A percentile compares a stretch with the other conserved stretches of the same genome.
phyloP scores from a whole-genome alignment of 2,888 invertebrate genomes.

The Drosophila parthenogenetica region DNA sequence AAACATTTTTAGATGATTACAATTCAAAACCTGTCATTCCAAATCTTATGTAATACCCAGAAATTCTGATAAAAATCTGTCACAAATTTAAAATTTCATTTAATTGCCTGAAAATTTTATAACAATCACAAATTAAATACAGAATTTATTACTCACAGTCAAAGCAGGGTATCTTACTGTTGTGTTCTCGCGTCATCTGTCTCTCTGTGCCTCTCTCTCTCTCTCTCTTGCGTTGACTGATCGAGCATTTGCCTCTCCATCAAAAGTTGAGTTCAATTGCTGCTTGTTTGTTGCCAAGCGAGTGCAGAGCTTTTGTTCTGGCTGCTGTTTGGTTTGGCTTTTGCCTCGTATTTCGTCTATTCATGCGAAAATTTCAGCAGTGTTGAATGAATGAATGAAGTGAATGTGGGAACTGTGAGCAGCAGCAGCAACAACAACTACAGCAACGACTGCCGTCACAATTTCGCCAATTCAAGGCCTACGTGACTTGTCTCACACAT shows the following conservation, averaged over 20 bases:
- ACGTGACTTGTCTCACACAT: conserved; percentile 77
- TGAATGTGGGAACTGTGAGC: conserved; percentile 52
- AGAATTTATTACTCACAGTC: too few relatives aligned
- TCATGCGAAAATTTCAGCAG: conserved; percentile 64
- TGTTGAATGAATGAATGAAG: conserved; percentile 61
- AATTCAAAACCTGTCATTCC: too few relatives aligned
- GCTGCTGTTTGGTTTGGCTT: conserved; percentile 55
- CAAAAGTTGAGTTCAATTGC: conserved; percentile 12
- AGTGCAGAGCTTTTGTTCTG: conserved; percentile 38
- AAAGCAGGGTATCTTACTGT: not conserved
- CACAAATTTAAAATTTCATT: too few relatives aligned
- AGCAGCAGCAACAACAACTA: conserved; percentile 14
- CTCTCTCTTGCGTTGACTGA: not conserved
- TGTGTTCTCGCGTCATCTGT: not conserved
- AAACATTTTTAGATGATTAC: too few relatives aligned
- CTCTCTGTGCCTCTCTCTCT: not conserved
- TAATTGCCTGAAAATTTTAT: not conserved
- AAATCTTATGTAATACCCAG: not conserved
- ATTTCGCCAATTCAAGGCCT: conserved; percentile 77
- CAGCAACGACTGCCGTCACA: conserved; percentile 51
- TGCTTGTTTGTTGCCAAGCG: conserved; percentile 67
- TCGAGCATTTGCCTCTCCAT: conserved; percentile 8
- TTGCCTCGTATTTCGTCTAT: conserved; percentile 64
- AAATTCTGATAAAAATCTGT: too few relatives aligned
- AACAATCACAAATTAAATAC: not conserved